Conservation (phyloP, 2,797 vertebrate species). For the Cyprinodon diabolis region DNA sequence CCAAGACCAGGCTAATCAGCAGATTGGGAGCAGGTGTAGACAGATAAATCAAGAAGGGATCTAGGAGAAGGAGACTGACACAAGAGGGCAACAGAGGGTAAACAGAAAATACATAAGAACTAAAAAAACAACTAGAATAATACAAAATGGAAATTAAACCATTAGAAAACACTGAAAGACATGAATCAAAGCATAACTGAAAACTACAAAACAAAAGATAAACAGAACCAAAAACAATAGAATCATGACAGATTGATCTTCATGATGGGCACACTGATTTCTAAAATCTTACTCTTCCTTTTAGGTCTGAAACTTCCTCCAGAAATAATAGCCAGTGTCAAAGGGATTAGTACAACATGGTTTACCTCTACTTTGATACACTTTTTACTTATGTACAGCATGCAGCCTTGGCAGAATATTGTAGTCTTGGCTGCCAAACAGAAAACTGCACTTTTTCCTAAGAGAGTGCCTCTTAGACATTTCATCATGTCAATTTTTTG, state of each 20-base stretch:
- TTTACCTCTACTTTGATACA: slow-evolving; percentile 17
- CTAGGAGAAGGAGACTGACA: too few species aligned
- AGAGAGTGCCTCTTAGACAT: slow-evolving; percentile 44
- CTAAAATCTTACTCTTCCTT: slow-evolving; percentile 18
- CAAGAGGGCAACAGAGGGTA: too few species aligned
- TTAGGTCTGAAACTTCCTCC: background rate
- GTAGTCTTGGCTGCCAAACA: slow-evolving; percentile 47
- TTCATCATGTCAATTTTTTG: slow-evolving; percentile 45
- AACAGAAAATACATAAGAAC: too few species aligned
- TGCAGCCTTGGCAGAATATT: slow-evolving; percentile 26
- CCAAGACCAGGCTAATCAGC: too few species aligned
- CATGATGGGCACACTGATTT: slow-evolving; percentile 20
- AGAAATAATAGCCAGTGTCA: slow-evolving; percentile 3
- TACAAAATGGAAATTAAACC: too few species aligned
- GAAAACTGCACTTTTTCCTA: slow-evolving; percentile 56
- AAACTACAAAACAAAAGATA: too few species aligned
- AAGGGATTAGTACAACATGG: slow-evolving; percentile 15
- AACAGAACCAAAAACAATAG: too few species aligned
- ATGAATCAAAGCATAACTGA: too few species aligned
- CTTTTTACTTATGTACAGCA: background rate
- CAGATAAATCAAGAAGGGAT: too few species aligned
- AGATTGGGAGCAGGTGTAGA: too few species aligned
- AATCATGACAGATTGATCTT: slow-evolving; percentile 1
- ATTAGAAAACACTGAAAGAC: too few species aligned
- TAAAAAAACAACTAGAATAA: too few species aligned